phyloP scores from a whole-genome alignment of 2,888 invertebrate species.

The Cantharis flavilabris region DNA sequence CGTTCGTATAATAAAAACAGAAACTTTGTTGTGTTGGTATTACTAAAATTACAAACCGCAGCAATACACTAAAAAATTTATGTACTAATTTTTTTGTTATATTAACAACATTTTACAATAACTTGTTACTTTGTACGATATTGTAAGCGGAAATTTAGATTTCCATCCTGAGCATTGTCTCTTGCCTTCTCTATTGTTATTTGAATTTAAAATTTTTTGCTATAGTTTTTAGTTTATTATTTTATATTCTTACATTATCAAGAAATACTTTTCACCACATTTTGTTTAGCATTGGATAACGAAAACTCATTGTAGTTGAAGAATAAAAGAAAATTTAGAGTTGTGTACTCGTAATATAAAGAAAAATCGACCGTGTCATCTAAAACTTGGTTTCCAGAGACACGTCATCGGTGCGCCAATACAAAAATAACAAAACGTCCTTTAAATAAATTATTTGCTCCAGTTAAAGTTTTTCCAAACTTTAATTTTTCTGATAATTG shows the following conservation, averaged over 20 bases:
- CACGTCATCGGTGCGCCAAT: neutral
- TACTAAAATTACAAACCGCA: neutral
- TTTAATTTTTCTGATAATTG: neutral
- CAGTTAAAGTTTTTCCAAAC: neutral
- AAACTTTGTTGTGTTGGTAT: conserved; percentile 7
- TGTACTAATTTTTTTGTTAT: neutral
- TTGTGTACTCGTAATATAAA: too few relatives aligned
- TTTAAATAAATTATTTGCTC: neutral
- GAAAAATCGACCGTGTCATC: too few relatives aligned
- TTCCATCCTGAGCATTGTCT: too few relatives aligned
- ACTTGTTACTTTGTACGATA: neutral
- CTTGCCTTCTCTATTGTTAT: too few relatives aligned
- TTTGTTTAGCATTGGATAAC: too few relatives aligned
- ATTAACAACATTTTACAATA: neutral
- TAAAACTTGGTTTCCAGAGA: too few relatives aligned
- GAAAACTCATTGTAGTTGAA: too few relatives aligned
- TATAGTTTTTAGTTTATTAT: too few relatives aligned
- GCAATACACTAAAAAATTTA: neutral
- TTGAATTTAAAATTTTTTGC: neutral
- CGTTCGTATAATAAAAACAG: conserved; percentile 13
- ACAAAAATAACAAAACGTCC: neutral
- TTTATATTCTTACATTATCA: too few relatives aligned
- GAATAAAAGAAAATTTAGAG: too few relatives aligned
- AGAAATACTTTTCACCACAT: too few relatives aligned
- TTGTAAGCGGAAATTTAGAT: neutral